These are phyloP conservation scores for Parascotia fuliginaria DNA, from an alignment of 2,888 invertebrate genomes.

Conservation along the genomic window DNA sequence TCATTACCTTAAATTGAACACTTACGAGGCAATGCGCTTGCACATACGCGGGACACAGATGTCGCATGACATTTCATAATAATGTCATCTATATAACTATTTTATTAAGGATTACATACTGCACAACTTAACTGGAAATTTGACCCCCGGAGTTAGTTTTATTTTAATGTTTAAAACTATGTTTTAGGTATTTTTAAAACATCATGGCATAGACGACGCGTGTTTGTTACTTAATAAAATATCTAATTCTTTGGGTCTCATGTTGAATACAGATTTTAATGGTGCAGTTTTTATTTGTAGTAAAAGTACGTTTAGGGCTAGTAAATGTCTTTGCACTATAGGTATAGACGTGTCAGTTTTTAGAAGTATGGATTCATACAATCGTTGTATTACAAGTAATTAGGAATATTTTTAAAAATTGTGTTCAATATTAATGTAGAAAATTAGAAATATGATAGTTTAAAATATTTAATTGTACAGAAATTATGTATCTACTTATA, in stretches of 20 bases:
- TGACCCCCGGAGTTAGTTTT: conserved; percentile 27
- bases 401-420: too few species aligned
- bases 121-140: conserved; percentile 26
- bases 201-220: too few species aligned
- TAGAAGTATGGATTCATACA: too few species aligned
- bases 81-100: conserved; percentile 32
- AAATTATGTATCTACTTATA: too few species aligned
- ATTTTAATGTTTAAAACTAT: conserved; percentile 13
- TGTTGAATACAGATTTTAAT: not conserved
- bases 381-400: too few species aligned
- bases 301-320: too few species aligned
- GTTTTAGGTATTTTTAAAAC: not conserved
- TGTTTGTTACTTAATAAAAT: not conserved
- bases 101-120: conserved; percentile 27
- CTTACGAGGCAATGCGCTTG: conserved; percentile 43
- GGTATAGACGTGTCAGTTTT: too few species aligned
- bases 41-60: conserved; percentile 39
- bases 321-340: too few species aligned
- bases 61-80: conserved; percentile 43
- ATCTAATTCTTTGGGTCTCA: not conserved
- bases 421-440: too few species aligned
- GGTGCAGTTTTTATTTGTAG: too few species aligned
- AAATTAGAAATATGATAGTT: too few species aligned
- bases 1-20: conserved; percentile 47
- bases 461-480: too few species aligned